Conservation (phyloP, 2,113 vertebrate genomes). For the Seriola aureovittata region DNA sequence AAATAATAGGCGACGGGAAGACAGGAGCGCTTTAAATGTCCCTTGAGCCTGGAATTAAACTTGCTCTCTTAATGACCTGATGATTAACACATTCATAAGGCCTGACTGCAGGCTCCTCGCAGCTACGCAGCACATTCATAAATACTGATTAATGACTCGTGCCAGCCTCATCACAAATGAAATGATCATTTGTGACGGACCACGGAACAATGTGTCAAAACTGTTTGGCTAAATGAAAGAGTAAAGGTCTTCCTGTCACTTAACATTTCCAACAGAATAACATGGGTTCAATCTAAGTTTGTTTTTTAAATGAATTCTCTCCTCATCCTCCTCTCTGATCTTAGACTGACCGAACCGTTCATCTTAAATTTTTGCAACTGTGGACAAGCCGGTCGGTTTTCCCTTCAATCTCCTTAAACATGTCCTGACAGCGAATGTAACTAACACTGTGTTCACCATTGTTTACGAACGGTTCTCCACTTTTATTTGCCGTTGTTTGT, state of each 20-base stretch:
- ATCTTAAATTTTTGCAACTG: slow-evolving; percentile 6
- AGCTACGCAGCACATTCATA: slow-evolving; percentile 44
- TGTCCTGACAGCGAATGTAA: slow-evolving; percentile 4
- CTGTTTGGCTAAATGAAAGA: slow-evolving; percentile 48
- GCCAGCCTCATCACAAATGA: slow-evolving; percentile 23
- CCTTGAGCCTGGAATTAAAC: slow-evolving; percentile 58
- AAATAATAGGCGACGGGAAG: slow-evolving; percentile 28
- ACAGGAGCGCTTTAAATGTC: slow-evolving; percentile 21
- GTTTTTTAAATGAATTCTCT: slow-evolving; percentile 14
- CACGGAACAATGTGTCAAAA: slow-evolving; percentile 55
- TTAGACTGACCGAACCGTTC: slow-evolving; percentile 14
- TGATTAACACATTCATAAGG: slow-evolving; percentile 62
- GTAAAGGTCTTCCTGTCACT: slow-evolving; percentile 59
- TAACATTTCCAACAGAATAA: slow-evolving; percentile 28
- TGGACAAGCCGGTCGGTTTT: not conserved
- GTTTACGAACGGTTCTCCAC: not conserved
- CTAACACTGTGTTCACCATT: not conserved
- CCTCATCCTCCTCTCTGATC: slow-evolving; percentile 2
- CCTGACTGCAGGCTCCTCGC: slow-evolving; percentile 40
- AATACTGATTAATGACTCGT: slow-evolving; percentile 57
- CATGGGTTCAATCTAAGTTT: not conserved
- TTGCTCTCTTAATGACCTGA: slow-evolving; percentile 59
- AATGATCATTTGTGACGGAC: slow-evolving; percentile 54
- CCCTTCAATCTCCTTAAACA: slow-evolving; percentile 12
- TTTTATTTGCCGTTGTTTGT: not conserved